These are phyloP conservation scores for Mythimna impura DNA, from an alignment of 2,888 invertebrate genomes.

Conservation along the genomic window DNA sequence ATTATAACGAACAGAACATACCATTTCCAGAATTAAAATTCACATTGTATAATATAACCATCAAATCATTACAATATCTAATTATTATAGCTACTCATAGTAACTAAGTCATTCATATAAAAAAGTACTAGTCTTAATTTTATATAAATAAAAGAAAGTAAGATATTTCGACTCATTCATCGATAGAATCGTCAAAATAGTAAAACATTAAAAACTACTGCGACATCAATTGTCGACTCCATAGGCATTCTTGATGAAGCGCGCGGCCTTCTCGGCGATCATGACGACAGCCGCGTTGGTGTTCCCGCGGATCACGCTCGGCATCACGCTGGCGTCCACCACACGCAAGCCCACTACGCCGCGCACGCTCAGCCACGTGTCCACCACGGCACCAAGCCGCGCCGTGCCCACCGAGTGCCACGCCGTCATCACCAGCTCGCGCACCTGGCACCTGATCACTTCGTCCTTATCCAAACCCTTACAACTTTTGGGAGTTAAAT, in stretches of 20 bases:
- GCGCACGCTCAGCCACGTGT: slow-evolving; percentile 71
- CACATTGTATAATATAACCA: neutral
- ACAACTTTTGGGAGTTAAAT: slow-evolving; percentile 74
- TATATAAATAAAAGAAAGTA: neutral
- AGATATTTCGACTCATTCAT: neutral
- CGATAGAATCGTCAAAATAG: neutral
- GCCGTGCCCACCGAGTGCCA: slow-evolving; percentile 85
- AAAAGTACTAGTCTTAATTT: neutral
- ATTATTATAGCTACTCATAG: slow-evolving; percentile 5
- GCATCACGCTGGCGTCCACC: slow-evolving; percentile 84
- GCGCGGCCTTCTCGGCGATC: slow-evolving; percentile 83
- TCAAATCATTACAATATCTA: neutral
- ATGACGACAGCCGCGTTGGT: slow-evolving; percentile 84
- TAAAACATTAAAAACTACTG: neutral
- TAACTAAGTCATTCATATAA: neutral
- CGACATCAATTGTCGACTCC: neutral
- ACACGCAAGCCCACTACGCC: slow-evolving; percentile 77
- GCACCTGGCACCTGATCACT: slow-evolving; percentile 84
- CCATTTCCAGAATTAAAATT: too few species aligned
- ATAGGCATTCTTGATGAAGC: slow-evolving; percentile 76
- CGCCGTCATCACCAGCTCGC: slow-evolving; percentile 77
- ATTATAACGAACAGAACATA: neutral
- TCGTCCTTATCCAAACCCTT: slow-evolving; percentile 66
- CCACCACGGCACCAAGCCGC: slow-evolving; percentile 80
- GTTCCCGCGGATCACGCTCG: slow-evolving; percentile 79